These are phyloP conservation scores for Eulithis testata DNA, from an alignment of 2,888 invertebrate genomes.

Conservation along the genomic window DNA sequence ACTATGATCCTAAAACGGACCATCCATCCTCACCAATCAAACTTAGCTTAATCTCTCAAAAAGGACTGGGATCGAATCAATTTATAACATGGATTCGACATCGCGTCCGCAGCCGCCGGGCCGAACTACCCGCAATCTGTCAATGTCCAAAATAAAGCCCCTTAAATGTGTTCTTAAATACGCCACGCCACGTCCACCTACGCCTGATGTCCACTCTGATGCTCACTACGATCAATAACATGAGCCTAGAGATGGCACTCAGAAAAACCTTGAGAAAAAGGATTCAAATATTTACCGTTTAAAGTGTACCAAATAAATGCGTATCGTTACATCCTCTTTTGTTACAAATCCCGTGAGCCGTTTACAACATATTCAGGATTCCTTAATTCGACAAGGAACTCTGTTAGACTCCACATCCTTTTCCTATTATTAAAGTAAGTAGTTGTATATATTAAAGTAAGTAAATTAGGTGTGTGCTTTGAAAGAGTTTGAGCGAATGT, in stretches of 20 bases:
- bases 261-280: not conserved
- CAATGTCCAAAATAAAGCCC: conserved; percentile 76
- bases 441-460: too few relatives aligned
- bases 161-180: conserved; percentile 75
- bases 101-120: conserved; percentile 51
- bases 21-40: conserved; percentile 31
- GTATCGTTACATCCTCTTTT: too few relatives aligned
- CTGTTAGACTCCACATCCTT: too few relatives aligned
- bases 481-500: too few relatives aligned
- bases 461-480: too few relatives aligned
- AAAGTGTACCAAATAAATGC: too few relatives aligned
- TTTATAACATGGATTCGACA: conserved; percentile 63
- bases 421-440: too few relatives aligned
- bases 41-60: conserved; percentile 40
- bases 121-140: conserved; percentile 68
- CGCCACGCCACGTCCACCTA: conserved; percentile 51
- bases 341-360: too few relatives aligned
- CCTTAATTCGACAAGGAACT: too few relatives aligned
- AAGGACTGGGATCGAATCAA: conserved; percentile 51
- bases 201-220: conserved; percentile 61
- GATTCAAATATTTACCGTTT: too few relatives aligned
- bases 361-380: too few relatives aligned
- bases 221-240: conserved; percentile 60
- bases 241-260: conserved; percentile 37
- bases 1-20: conserved; percentile 2